Base-by-base conservation (phyloP, 2,113 vertebrate genomes). In the Psephotus haematonotus region DNA sequence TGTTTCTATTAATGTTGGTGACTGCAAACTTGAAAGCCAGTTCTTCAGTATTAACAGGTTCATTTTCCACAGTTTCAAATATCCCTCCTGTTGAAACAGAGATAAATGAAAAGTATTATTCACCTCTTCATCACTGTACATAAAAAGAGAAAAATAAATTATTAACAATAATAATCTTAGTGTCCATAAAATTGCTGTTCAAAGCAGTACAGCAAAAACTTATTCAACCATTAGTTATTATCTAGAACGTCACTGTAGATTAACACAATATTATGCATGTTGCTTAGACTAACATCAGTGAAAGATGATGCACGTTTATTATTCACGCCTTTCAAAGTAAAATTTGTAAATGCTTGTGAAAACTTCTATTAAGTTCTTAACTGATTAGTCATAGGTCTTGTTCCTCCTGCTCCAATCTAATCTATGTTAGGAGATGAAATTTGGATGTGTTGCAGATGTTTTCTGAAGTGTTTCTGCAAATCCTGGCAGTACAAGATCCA, bases 11-110 rank as follows among this genome's bases (percentile, higher is more conserved):
- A 97, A 99, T 99, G 97, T 99, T 99, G 97, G 98, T 99, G 87
- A 99, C 99, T 64, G 99, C 99, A 95, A 99, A 99, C 98, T 99
- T 99, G 98, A 99, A 99, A 90, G 99, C 99, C 97, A 99, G 95
- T 97, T 99, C 99, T 97, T 99, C 99, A 86, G 99, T 97, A 79
- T 99, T 99, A 95, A 99, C 98, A 28, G 99, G 99, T 93, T 99
- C 99, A 75, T 99, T 99, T 98, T 99, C 99, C 95, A 99, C 97
- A 14, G 99, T 99, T 98, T 99, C 99, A 80, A 99, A 99, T 97
- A 99, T 99, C 80, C 99, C 99, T 93, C 99, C 99, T 99, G 98
- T 71, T 96, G 93, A 98, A 82, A 95, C 28, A 97, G 91, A 98
- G 91, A 98, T 20, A 94, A 74, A 97, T 53, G 70, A 85, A 52